These are phyloP conservation scores for Psococerastis gibbosa DNA, from an alignment of 2,888 invertebrate genomes.

Conservation along the genomic window DNA sequence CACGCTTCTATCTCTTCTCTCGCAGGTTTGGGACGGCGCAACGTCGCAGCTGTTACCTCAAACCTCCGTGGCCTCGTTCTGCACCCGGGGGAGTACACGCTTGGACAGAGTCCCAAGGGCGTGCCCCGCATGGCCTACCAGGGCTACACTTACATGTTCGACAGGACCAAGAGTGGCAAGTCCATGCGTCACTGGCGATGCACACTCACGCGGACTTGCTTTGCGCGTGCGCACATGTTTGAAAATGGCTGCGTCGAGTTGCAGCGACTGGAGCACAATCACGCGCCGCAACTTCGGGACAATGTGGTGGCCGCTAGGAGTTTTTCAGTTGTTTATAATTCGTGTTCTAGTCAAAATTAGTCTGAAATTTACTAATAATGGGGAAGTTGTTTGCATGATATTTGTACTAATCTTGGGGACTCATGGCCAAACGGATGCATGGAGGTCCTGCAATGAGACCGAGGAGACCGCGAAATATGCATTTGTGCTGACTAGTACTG, in stretches of 20 bases:
- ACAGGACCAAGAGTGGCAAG: slow-evolving; percentile 3
- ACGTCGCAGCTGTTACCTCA: too few relatives aligned
- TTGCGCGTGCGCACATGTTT: slow-evolving; percentile 2
- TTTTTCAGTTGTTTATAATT: too few relatives aligned
- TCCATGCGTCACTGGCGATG: neutral
- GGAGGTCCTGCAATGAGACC: too few relatives aligned
- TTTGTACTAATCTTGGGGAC: too few relatives aligned
- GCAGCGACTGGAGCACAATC: neutral
- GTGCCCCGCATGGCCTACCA: neutral
- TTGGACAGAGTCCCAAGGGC: neutral
- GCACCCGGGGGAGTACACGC: neutral
- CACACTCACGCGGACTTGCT: slow-evolving; percentile 6
- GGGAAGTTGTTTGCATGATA: too few relatives aligned
- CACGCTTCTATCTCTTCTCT: too few relatives aligned
- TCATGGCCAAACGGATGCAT: too few relatives aligned
- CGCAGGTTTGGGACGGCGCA: too few relatives aligned
- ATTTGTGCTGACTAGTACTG: too few relatives aligned
- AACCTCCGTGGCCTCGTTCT: neutral
- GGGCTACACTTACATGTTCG: slow-evolving; percentile 8
- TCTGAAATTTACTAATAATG: too few relatives aligned
- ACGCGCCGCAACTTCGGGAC: slow-evolving; percentile 1
- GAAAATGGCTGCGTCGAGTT: neutral
- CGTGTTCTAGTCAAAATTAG: too few relatives aligned
- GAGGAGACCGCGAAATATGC: too few relatives aligned
- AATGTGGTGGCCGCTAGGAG: neutral